Conservation (phyloP, 2,113 vertebrate species). For the Tragelaphus buxtoni region DNA sequence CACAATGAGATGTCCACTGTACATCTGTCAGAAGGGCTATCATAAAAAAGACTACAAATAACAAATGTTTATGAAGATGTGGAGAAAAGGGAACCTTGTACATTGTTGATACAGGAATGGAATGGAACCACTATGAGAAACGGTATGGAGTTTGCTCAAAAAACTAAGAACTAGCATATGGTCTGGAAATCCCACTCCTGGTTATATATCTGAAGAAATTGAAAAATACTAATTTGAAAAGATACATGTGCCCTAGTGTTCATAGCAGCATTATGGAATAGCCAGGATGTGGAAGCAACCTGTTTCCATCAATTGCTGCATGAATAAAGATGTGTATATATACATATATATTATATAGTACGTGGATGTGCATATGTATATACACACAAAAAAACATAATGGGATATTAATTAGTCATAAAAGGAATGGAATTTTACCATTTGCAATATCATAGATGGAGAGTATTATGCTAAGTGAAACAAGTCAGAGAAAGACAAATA, state of each 20-base stretch:
- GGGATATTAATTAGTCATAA: background rate
- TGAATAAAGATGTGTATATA: background rate
- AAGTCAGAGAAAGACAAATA: background rate
- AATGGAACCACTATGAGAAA: background rate
- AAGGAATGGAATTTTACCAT: background rate
- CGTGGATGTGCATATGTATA: background rate
- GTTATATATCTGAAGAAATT: background rate
- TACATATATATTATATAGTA: background rate
- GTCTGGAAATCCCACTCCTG: background rate
- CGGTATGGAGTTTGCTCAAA: background rate
- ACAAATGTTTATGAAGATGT: background rate
- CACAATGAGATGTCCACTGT: background rate
- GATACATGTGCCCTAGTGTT: background rate
- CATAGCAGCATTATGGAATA: background rate
- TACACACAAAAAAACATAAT: background rate
- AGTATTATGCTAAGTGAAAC: background rate
- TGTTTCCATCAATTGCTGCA: background rate
- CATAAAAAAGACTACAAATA: background rate
- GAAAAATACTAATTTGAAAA: background rate
- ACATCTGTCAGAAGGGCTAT: background rate
- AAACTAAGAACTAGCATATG: background rate
- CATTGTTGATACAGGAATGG: background rate
- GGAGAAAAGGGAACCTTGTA: background rate
- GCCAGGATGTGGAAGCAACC: background rate
- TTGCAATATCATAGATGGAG: background rate